A percentile compares a stretch with the other conserved stretches of the same genome.
phyloP scores from a whole-genome alignment of 64 coral and sea anemone genomes.

The Catalaphyllia jardinei region DNA sequence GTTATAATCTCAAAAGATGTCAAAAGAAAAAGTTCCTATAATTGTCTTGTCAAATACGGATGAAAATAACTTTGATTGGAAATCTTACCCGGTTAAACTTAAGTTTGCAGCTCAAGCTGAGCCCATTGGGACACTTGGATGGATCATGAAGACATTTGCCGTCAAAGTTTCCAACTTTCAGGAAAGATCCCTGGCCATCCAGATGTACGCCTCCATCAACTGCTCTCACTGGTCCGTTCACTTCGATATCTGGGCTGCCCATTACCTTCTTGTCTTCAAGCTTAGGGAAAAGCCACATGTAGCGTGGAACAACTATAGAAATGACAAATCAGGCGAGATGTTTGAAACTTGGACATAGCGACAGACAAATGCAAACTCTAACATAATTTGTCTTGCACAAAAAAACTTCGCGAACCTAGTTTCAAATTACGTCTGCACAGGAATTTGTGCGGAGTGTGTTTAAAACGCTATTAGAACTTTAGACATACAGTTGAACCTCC shows the following conservation, averaged over 20 bases:
- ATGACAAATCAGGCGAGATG: background rate
- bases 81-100: slow-evolving; percentile 85
- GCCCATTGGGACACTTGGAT: slow-evolving; percentile 76
- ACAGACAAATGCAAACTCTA: too few relatives aligned
- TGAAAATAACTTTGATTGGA: background rate
- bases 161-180: slow-evolving; percentile 87
- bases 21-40: too few relatives aligned
- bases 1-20: too few relatives aligned
- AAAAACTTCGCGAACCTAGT: too few relatives aligned
- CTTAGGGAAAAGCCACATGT: slow-evolving; percentile 92
- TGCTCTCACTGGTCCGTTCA: slow-evolving; percentile 80
- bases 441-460: too few relatives aligned
- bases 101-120: slow-evolving; percentile 96
- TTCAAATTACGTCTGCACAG: too few relatives aligned
- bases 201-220: slow-evolving; percentile 91
- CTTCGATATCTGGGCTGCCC: slow-evolving; percentile 87
- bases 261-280: slow-evolving; percentile 65
- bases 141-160: slow-evolving; percentile 80
- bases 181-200: slow-evolving; percentile 60
- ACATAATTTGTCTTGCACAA: too few relatives aligned
- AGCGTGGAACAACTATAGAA: slow-evolving; percentile 80
- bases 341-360: background rate
- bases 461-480: too few relatives aligned
- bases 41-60: too few relatives aligned
- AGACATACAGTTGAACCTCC: too few relatives aligned